Evolutionary conservation across 2,888 invertebrate genomes (phyloP).

Genomic region (Tetragonisca angustula): DNA sequence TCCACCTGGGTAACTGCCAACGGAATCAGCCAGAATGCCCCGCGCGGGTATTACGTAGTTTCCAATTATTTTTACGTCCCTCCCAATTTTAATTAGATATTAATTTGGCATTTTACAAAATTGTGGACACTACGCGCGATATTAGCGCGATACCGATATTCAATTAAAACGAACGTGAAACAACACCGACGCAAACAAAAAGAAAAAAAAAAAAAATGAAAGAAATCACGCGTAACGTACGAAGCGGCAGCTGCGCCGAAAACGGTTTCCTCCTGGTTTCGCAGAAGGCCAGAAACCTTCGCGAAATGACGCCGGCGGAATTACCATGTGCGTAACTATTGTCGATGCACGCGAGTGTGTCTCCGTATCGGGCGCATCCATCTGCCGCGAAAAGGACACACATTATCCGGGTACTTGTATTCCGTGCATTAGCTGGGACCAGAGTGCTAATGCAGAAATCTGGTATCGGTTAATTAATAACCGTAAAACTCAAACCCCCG

Average conservation of each 20-base stretch:
- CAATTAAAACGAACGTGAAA: not conserved
- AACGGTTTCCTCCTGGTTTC: not conserved
- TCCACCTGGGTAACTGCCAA: too few relatives aligned
- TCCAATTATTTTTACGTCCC: not conserved
- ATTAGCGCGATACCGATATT: not conserved
- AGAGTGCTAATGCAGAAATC: slow-evolving; percentile 79
- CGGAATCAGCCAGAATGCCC: not conserved
- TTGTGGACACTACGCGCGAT: not conserved
- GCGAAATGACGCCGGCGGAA: not conserved
- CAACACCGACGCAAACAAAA: not conserved
- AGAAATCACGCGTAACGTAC: not conserved
- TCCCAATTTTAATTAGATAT: not conserved
- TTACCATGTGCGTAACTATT: slow-evolving; percentile 43
- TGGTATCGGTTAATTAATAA: slow-evolving; percentile 80
- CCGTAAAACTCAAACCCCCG: slow-evolving; percentile 76
- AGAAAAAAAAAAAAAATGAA: not conserved
- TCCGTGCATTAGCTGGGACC: slow-evolving; percentile 73
- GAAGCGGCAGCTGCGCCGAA: not conserved
- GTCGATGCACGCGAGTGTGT: slow-evolving; percentile 63
- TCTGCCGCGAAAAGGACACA: slow-evolving; percentile 70
- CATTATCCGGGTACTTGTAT: slow-evolving; percentile 73
- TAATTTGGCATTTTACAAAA: not conserved
- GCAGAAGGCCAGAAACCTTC: slow-evolving; percentile 1
- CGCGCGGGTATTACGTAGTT: not conserved
- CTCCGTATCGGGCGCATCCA: slow-evolving; percentile 71